Evolutionary conservation across 2,888 invertebrate genomes (phyloP).

Genomic region (Temnothorax rugatulus): DNA sequence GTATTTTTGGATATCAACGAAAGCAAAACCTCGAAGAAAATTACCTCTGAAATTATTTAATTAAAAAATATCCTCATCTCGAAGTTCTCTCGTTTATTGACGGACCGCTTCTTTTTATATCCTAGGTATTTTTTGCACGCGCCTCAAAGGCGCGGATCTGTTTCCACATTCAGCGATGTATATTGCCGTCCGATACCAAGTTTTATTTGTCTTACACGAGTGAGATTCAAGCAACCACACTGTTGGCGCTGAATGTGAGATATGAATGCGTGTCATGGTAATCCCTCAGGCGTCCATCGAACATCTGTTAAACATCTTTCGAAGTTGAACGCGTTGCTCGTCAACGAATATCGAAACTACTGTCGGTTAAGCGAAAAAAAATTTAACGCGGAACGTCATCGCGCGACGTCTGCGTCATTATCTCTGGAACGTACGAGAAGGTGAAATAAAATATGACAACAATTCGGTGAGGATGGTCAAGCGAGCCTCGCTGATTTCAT

Average conservation of each 20-base stretch:
- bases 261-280: conserved; percentile 6
- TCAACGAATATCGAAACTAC: neutral
- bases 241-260: neutral
- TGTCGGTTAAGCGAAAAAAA: neutral
- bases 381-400: neutral
- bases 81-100: neutral
- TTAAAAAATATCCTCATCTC: neutral
- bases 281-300: neutral
- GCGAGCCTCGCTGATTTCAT: neutral
- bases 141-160: neutral
- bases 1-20: neutral
- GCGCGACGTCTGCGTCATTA: neutral
- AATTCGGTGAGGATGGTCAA: conserved; percentile 3
- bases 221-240: neutral
- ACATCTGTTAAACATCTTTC: conserved; percentile 40
- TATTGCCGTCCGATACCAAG: neutral
- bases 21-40: neutral
- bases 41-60: neutral
- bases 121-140: neutral
- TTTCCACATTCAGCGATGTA: neutral
- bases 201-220: conserved; percentile 10
- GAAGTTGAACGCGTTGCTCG: conserved; percentile 1
- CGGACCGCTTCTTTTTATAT: neutral
- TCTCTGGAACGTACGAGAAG: neutral
- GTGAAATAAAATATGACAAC: neutral